Percentiles rank a stretch among this genome's conserved stretches.
Evolutionary conservation across 2,113 vertebrate species (phyloP).

Genomic region (Agelaius phoeniceus): DNA sequence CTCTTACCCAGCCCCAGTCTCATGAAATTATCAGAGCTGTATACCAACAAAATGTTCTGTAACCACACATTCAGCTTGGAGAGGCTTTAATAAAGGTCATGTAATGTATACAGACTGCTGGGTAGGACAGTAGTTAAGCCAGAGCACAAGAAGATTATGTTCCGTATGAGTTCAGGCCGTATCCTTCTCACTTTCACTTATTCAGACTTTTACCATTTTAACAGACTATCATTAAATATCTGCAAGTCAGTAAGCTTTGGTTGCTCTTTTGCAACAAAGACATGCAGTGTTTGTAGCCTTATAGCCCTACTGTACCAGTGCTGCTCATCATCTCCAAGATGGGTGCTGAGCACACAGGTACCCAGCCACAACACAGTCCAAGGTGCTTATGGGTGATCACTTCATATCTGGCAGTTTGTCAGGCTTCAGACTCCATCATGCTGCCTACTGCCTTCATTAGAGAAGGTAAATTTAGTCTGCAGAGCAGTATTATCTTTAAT

Average conservation of each 20-base stretch:
- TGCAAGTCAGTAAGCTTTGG: not conserved
- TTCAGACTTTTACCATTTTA: not conserved
- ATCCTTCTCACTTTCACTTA: not conserved
- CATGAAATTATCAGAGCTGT: not conserved
- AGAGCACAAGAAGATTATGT: not conserved
- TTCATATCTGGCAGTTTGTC: not conserved
- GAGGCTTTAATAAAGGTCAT: not conserved
- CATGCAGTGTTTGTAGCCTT: not conserved
- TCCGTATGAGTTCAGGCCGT: not conserved
- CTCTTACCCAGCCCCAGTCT: not conserved
- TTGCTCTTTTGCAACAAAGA: not conserved
- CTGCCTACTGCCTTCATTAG: not conserved
- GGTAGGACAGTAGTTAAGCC: not conserved
- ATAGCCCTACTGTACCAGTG: accelerated
- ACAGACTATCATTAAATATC: not conserved
- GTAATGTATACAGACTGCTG: not conserved
- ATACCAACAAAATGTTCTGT: not conserved
- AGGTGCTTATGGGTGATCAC: not conserved
- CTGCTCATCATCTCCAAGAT: not conserved
- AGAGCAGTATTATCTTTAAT: conserved; percentile 19
- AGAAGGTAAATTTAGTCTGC: not conserved
- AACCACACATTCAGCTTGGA: not conserved
- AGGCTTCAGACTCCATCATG: not conserved
- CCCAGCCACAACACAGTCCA: not conserved
- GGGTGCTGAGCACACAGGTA: not conserved